Conservation (phyloP, 2,797 vertebrate genomes). For the Sebastes kiyomatsui region DNA sequence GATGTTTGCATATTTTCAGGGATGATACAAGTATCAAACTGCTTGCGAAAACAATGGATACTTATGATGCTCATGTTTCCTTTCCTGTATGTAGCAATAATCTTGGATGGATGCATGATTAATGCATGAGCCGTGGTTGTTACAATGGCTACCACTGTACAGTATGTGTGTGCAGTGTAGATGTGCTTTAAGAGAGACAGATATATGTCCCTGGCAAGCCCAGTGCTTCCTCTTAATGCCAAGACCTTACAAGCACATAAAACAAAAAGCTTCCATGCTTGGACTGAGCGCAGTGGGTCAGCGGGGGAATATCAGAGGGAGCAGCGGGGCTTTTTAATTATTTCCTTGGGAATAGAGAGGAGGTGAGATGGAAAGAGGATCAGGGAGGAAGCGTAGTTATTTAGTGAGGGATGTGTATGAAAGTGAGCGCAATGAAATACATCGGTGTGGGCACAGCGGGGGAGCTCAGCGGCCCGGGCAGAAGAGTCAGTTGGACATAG, state of each 20-base stretch:
- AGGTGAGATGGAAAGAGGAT: constrained; percentile 73
- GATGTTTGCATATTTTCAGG: neutral
- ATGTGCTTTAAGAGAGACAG: constrained; percentile 34
- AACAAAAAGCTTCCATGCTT: constrained; percentile 65
- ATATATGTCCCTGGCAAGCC: constrained; percentile 73
- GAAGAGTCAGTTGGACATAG: neutral
- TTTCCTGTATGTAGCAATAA: constrained; percentile 17
- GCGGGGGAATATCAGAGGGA: constrained; percentile 67
- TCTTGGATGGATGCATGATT: constrained; percentile 34
- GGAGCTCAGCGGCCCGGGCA: neutral
- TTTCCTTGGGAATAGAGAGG: constrained; percentile 85
- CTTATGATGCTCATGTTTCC: neutral
- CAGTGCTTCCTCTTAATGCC: constrained; percentile 64
- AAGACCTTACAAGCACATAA: constrained; percentile 76
- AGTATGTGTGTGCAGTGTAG: neutral
- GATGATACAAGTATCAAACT: neutral
- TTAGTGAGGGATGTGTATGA: constrained; percentile 72
- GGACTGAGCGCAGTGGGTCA: constrained; percentile 35
- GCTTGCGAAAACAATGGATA: neutral
- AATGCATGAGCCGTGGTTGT: constrained; percentile 5
- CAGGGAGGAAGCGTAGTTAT: constrained; percentile 76
- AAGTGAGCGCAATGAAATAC: constrained; percentile 26
- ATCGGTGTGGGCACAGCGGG: constrained; percentile 1
- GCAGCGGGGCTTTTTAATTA: constrained; percentile 80
- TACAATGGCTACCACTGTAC: constrained; percentile 9